These are phyloP conservation scores for Cantharis flavilabris DNA, from an alignment of 2,888 invertebrate species.

Conservation along the genomic window DNA sequence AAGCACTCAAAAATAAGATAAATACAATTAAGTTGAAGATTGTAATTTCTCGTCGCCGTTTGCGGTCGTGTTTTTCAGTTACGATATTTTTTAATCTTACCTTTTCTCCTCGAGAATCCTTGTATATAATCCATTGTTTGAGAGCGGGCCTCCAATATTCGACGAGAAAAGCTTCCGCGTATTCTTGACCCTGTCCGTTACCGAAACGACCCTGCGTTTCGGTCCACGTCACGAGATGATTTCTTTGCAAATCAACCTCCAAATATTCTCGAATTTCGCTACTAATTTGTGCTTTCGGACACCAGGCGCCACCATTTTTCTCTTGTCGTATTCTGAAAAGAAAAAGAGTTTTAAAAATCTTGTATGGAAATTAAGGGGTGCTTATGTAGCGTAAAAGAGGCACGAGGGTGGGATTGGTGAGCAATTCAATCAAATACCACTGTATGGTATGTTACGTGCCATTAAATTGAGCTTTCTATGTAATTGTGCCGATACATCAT, in stretches of 20 bases:
- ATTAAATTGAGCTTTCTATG: slow-evolving; percentile 48
- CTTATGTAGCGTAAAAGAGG: slow-evolving; percentile 28
- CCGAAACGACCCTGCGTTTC: slow-evolving; percentile 92
- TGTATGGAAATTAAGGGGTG: slow-evolving; percentile 23
- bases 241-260: slow-evolving; percentile 75
- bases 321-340: slow-evolving; percentile 78
- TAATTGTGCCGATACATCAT: slow-evolving; percentile 49
- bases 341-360: not conserved
- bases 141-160: slow-evolving; percentile 78
- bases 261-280: slow-evolving; percentile 79
- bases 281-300: slow-evolving; percentile 81
- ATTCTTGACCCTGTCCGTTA: slow-evolving; percentile 88
- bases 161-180: slow-evolving; percentile 79
- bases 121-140: slow-evolving; percentile 77
- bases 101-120: slow-evolving; percentile 76
- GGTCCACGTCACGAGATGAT: slow-evolving; percentile 80
- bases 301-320: slow-evolving; percentile 90
- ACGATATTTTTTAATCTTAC: slow-evolving; percentile 59
- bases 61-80: not conserved
- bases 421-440: slow-evolving; percentile 43
- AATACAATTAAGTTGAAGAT: slow-evolving; percentile 2
- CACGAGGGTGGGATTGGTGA: slow-evolving; percentile 9
- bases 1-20: not conserved
- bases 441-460: slow-evolving; percentile 46
- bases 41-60: not conserved